Evolutionary conservation across 92 coral and sea anemone species (phyloP), one percentile per base, ranked within the genome.

Genomic region (Scolanthus callimorphus): DNA sequence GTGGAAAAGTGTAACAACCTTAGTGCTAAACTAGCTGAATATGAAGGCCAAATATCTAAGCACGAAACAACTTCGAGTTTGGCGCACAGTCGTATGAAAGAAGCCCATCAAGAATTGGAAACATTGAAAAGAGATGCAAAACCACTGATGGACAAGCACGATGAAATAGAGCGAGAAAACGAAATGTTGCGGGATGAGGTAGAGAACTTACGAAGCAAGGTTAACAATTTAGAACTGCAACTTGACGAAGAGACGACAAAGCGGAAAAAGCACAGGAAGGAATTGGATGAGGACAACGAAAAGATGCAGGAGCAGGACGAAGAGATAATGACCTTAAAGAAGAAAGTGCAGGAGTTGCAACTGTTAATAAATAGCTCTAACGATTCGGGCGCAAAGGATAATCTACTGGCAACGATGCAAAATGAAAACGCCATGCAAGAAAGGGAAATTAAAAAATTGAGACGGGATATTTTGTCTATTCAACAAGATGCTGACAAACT

Each of bases 381-480:
- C 27, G 91, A 85, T 15, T 55, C 60, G 8, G 81, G 77, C 4
- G 90, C 56, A 29, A 87, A 83, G 25, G 89, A 82, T 44, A 84
- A 84, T 2, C 49, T 92, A 22, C 82, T 92, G 9, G 90, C 80
- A 51, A 83, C 76, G 37, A 60, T 92, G 60, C 73, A 79, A 49
- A 73, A 57, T 54, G 98, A 92, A 51, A 92, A 81, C 51, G 69
- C 77, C 43, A 62, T 69, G 20, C 67, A 83, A 62, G 82, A 87
- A 55, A 64, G 54, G 17, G 70, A 77, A 12, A 82, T 87, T 21
- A 84, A 81, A 51, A 85, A 75, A 59, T 63, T 83, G 50, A 61
- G 80, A 52, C 69, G 59, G 37, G 96, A 87, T 19, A 66, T 87
- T 44, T 37, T 75, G 26, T 27, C 31, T 25, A 50, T 76, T 4